Base-by-base conservation (phyloP, 2,113 vertebrate species). In the Rhadina sibilatrix region DNA sequence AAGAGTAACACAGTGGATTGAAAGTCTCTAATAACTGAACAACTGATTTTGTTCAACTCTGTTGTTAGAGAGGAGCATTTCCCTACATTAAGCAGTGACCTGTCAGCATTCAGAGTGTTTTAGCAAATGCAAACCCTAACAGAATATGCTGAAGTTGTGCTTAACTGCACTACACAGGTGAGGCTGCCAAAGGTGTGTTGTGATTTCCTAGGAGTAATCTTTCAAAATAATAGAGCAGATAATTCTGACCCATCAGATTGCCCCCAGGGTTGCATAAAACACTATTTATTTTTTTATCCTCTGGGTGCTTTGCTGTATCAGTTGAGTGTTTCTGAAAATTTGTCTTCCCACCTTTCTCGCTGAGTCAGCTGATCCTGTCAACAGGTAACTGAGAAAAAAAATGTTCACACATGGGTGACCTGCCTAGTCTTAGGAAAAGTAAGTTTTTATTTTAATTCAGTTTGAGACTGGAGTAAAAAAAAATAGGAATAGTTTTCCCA, bases 291-390 rank as follows among this genome's bases (percentile, higher is more conserved):
- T 6, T 81, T 47, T 63, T 71, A 18, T 35, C 5, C 9, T 70
- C n/a, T 46, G 38, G 4, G 9, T 54, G 12, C 38, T 50, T 78
- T 0, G 0, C 21, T 80, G 21, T 57, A 37, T 78, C 13, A 20
- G 3, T 61, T 61, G 33, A 53, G 17, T 61, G 1, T 84, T 82
- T 69, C 37, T 94, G 76, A 70, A 93, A 85, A 60, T 47, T 56
- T 49, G 13, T 31, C n/a, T 84, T 89, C 27, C 15, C 2, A 4
- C 18, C 10, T 84, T 63, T 49, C 18, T 40, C 0, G 76, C 24
- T 56, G 37, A 64, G 23, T 52, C 33, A 84, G 16, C 25, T 61
- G 49, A 59, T 3, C 11, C 27, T 57, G 11, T 33, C 60, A 85
- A 21, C 30, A 74, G 52, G 10, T 56, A 71, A 69, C 24, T 56